Base-by-base conservation (phyloP, 2,113 vertebrate species). In the Sturnira hondurensis region DNA sequence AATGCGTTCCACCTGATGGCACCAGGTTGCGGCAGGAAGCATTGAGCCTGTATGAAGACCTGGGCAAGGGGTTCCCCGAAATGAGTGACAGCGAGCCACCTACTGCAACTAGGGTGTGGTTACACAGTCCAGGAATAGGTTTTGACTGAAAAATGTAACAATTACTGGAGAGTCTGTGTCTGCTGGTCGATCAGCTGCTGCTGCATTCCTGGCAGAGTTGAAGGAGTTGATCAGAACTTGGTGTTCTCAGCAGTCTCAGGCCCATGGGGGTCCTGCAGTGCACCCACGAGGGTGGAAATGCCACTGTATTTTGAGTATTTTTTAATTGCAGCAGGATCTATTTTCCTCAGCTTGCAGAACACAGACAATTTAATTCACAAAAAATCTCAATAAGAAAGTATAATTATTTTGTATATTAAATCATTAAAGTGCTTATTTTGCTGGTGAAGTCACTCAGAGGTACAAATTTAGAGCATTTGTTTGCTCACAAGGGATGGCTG, bases 301-400 rank as follows among this genome's bases (percentile, higher is more conserved):
- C 31, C 22, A 38, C 47, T 77, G 6, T 43, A 77, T 63, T 89
- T 93, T 83, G 38, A 84, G 33, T 33, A 67, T n/a, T 61, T 61
- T 58, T 26, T 28, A 28, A 61, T 61, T 67, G 14, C 17, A 82
- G 10, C 71, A 82, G 28, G 26, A 43, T 8, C 17, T 67, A 10
- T 86, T 81, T 90, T 78, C 28, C 54, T 95, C 19, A 58, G 33
- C 28, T 87, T 94, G 10, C 50, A 96, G 63, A 58, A 3, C 38
- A 83, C 33, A 90, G 58, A 87, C 43, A 84, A 65, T 89, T 82
- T 89, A 63, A 84, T 90, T 87, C 88, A 96, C 38, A 81, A 67
- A 67, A 56, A 84, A 5, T 31, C 22, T 91, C 52, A 67, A 11
- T 45, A 41, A 26, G n/a, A 92, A 96, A 87, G 58, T 31, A 13